Base-by-base conservation (phyloP, 1,140 invertebrate genomes). In the Hycleus cichorii region DNA sequence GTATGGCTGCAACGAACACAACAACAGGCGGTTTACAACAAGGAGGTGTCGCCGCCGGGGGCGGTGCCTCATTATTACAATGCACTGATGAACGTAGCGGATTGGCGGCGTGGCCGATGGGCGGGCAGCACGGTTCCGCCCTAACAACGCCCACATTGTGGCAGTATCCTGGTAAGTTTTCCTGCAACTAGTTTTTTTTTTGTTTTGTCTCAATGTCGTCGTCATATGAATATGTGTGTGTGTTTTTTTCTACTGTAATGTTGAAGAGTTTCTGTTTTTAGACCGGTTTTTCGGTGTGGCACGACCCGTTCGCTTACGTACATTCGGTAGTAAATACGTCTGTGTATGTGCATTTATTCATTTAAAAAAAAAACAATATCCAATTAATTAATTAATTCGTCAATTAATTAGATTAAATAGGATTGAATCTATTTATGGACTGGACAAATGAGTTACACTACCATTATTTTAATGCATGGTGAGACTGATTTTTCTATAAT, bases 81-180 rank as follows among this genome's bases (percentile, higher is more conserved):
- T 76, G 77, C 69, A 70, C 75, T 63, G 77, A 78, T 64, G 78
- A 80, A 62, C 74, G 77, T 51, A 63, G 69, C 46, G 72, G 73
- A 65, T 73, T 80, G 61, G 73, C 78, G 57, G 72, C 75, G 60
- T 77, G 77, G 71, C 66, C 68, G 27, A 55, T 79, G 59, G 76
- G 75, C 63, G 74, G 75, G 12, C 67, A 73, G 42, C 74, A 77
- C 58, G 71, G 66, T 50, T 75, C 75, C 57, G 72, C 76, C 67
- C 65, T 79, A 61, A 68, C 74, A 65, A 71, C 83, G 65, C 79
- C 86, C 53, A 83, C 86, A 60, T 76, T 88, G 68, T 86, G 82
- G 86, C 81, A 86, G 75, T 88, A 87, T 77, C 85, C 85, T 65
- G 80, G 84, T 86, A 72, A 82, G 80, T 42, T 39, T 39, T 42